A percentile compares a stretch with the other conserved stretches of the same genome.
These are phyloP conservation scores for Conus betulinus DNA, from an alignment of 1,140 invertebrate species.

Conservation along the genomic window DNA sequence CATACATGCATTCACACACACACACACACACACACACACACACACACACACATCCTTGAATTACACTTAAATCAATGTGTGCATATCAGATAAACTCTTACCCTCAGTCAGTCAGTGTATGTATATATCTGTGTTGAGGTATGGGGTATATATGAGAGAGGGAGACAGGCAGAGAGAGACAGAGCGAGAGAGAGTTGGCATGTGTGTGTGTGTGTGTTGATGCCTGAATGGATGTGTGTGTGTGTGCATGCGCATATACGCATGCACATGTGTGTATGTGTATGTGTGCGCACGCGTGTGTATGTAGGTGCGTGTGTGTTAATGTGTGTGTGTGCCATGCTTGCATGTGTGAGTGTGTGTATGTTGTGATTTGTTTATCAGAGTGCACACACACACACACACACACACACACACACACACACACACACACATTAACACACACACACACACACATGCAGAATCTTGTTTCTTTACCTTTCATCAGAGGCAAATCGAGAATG, in stretches of 20 bases:
- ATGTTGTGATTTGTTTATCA: neutral
- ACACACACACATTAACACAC: neutral
- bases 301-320: neutral
- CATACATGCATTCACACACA: neutral
- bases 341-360: neutral
- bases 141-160: too few relatives aligned
- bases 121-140: too few relatives aligned
- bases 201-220: too few relatives aligned
- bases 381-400: neutral
- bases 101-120: too few relatives aligned
- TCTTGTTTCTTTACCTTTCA: neutral
- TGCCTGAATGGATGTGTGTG: neutral
- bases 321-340: neutral
- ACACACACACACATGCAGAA: neutral
- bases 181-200: too few relatives aligned
- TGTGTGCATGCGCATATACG: neutral
- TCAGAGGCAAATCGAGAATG: too few relatives aligned
- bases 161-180: too few relatives aligned
- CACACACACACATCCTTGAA: too few relatives aligned
- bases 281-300: neutral
- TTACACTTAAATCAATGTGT: too few relatives aligned
- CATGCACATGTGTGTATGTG: neutral
- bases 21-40: neutral
- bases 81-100: too few relatives aligned
- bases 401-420: slow-evolving; percentile 5